Conservation (phyloP, 2,888 invertebrate genomes). For the Polymixis lichenea region DNA sequence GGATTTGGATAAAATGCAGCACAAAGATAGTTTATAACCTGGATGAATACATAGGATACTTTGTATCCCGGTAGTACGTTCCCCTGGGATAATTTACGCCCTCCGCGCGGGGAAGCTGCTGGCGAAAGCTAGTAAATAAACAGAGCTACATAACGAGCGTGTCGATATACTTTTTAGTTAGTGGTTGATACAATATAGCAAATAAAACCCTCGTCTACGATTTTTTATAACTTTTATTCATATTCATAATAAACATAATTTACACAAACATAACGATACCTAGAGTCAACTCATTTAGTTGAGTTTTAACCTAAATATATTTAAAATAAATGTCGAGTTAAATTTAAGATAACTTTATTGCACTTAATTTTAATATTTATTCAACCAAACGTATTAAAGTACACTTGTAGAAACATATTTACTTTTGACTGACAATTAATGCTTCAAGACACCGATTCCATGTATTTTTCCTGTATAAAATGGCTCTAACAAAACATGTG, state of each 20-base stretch:
- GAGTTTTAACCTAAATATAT: constrained; percentile 66
- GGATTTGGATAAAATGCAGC: too few relatives aligned
- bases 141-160: background rate
- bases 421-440: constrained; percentile 35
- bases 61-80: background rate
- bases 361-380: constrained; percentile 62
- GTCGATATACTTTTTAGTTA: background rate
- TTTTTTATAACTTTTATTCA: constrained; percentile 88
- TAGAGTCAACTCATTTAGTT: constrained; percentile 80
- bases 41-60: background rate
- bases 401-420: constrained; percentile 37
- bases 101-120: too few relatives aligned
- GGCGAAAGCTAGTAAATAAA: background rate
- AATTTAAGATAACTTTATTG: constrained; percentile 64
- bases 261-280: constrained; percentile 89
- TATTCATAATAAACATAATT: constrained; percentile 86
- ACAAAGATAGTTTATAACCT: too few relatives aligned
- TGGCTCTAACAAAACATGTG: background rate
- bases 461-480: background rate
- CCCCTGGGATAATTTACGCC: background rate
- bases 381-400: constrained; percentile 54
- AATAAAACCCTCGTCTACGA: constrained; percentile 66
- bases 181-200: constrained; percentile 4
- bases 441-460: constrained; percentile 18
- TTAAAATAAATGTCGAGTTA: constrained; percentile 67